These are phyloP conservation scores for Sebastes minor DNA, from an alignment of 2,797 vertebrate genomes.

Conservation along the genomic window DNA sequence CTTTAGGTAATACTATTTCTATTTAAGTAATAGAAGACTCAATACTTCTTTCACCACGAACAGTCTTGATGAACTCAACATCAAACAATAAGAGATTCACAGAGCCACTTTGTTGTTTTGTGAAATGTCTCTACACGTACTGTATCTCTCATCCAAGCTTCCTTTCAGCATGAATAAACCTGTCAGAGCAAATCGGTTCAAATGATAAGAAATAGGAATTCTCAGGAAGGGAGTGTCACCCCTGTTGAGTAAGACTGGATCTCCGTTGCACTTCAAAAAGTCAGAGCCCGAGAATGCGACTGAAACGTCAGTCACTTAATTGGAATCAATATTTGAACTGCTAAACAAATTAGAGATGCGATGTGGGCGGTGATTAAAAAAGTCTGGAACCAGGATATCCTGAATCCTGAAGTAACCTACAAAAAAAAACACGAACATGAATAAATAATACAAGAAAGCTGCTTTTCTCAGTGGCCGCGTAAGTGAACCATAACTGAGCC, in stretches of 20 bases:
- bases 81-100: not conserved
- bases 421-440: not conserved
- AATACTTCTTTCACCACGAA: not conserved
- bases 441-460: not conserved
- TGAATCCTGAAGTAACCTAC: not conserved
- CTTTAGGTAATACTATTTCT: not conserved
- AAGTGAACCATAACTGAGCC: not conserved
- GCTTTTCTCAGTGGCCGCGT: not conserved
- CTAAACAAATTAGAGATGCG: accelerated
- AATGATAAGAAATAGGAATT: not conserved
- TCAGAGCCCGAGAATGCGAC: accelerated
- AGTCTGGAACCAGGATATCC: conserved; percentile 11
- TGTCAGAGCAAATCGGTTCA: not conserved
- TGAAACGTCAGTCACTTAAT: not conserved
- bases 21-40: not conserved
- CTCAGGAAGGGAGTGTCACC: conserved; percentile 5
- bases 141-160: not conserved
- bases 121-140: not conserved
- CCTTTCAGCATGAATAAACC: not conserved
- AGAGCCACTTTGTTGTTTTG: not conserved
- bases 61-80: not conserved
- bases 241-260: not conserved
- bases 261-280: not conserved
- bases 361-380: not conserved
- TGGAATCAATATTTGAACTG: not conserved